Percentiles rank a stretch among this genome's conserved stretches.
phyloP scores from a whole-genome alignment of 2,797 vertebrate species.

The Naso thynnoides region DNA sequence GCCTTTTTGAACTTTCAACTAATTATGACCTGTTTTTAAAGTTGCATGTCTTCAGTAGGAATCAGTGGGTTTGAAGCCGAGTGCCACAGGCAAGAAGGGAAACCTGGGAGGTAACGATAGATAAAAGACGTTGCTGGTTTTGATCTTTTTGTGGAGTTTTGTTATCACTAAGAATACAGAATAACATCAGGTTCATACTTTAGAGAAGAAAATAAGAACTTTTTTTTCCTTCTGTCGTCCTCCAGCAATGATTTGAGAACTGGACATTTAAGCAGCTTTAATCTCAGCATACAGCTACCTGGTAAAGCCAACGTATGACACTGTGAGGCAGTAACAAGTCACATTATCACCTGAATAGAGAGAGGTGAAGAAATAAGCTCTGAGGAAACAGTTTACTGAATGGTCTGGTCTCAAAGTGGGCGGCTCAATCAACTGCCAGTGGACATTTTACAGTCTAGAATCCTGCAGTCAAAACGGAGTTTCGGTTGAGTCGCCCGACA shows the following conservation, averaged over 20 bases:
- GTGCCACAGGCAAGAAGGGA: neutral
- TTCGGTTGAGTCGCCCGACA: neutral
- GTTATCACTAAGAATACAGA: neutral
- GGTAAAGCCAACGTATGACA: neutral
- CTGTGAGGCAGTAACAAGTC: neutral
- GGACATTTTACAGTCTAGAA: neutral
- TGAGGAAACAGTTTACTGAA: neutral
- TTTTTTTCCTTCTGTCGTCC: neutral
- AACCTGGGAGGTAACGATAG: neutral
- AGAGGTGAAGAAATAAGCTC: neutral
- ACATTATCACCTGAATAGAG: neutral
- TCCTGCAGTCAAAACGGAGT: neutral
- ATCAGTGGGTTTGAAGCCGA: neutral
- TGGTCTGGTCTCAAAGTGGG: neutral
- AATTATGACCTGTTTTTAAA: neutral
- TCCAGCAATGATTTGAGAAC: neutral
- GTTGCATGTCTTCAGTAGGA: neutral
- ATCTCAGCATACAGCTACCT: neutral
- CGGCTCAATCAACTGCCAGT: rapidly evolving
- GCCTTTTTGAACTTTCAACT: neutral
- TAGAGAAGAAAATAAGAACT: neutral
- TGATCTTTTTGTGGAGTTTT: neutral
- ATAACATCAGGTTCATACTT: neutral
- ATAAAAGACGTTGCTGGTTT: neutral
- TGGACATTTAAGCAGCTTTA: neutral